phyloP scores from a whole-genome alignment of 2,888 invertebrate species.

The Julus scandinavius region DNA sequence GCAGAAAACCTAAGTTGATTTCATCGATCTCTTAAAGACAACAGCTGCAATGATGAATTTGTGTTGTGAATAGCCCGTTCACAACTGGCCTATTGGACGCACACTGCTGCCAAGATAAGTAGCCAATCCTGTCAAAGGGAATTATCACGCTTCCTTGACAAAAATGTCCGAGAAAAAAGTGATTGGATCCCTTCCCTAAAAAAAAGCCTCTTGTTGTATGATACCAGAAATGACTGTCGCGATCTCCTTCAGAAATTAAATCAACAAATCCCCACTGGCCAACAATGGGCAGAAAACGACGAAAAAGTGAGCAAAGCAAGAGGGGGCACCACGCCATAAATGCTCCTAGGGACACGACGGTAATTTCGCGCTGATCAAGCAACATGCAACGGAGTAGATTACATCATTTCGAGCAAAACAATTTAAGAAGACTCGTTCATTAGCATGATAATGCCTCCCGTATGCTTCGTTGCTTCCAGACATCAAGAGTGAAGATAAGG shows the following conservation, averaged over 20 bases:
- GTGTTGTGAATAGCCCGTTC: slow-evolving; percentile 19
- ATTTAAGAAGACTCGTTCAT: slow-evolving; percentile 21
- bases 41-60: slow-evolving; percentile 52
- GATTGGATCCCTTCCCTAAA: slow-evolving; percentile 21
- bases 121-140: slow-evolving; percentile 47
- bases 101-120: slow-evolving; percentile 49
- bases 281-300: neutral
- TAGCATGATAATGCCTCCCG: slow-evolving; percentile 29
- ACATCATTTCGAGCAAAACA: slow-evolving; percentile 22
- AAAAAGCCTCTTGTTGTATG: slow-evolving; percentile 21
- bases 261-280: slow-evolving; percentile 37
- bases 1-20: slow-evolving; percentile 20
- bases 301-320: neutral
- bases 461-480: neutral
- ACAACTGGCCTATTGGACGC: slow-evolving; percentile 28
- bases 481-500: neutral
- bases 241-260: slow-evolving; percentile 45
- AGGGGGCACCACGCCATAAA: neutral
- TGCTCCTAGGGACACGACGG: neutral
- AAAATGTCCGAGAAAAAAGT: slow-evolving; percentile 25
- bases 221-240: slow-evolving; percentile 43
- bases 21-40: slow-evolving; percentile 50
- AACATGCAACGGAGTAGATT: slow-evolving; percentile 1
- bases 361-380: slow-evolving; percentile 29
- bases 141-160: slow-evolving; percentile 51